Percentiles rank a stretch among this genome's conserved stretches.
Evolutionary conservation across 2,113 vertebrate genomes (phyloP).

Genomic region (Amphilophus citrinellus): DNA sequence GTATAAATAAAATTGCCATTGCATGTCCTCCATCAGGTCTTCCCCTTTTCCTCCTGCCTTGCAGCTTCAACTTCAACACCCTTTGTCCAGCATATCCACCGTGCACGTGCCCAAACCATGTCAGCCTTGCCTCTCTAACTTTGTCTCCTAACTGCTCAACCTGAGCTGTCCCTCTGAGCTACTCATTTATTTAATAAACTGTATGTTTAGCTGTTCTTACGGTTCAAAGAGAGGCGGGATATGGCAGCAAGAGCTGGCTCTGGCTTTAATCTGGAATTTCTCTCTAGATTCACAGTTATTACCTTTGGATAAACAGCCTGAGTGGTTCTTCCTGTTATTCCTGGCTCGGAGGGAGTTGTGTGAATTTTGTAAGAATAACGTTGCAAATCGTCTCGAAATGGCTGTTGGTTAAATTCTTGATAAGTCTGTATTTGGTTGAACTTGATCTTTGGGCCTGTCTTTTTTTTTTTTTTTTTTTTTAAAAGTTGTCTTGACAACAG

Average conservation of each 20-base stretch:
- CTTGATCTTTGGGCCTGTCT: not conserved
- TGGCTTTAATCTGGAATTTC: not conserved
- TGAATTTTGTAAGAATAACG: not conserved
- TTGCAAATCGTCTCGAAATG: not conserved
- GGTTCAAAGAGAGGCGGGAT: not conserved
- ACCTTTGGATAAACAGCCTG: not conserved
- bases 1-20: no score
- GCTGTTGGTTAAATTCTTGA: not conserved
- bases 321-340: conserved; percentile 8
- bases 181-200: not conserved
- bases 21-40: not conserved
- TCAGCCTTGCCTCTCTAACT: not conserved
- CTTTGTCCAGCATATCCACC: not conserved
- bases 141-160: not conserved
- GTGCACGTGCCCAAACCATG: not conserved
- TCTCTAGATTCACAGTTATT: not conserved
- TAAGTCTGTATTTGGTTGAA: not conserved
- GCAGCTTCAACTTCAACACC: not conserved
- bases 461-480: not conserved
- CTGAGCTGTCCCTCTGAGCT: not conserved
- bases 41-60: not conserved
- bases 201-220: not conserved
- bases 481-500: conserved; percentile 18
- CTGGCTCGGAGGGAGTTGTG: not conserved
- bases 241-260: not conserved